These are phyloP conservation scores for Congeria kusceri DNA, from an alignment of 2,888 invertebrate species.

Conservation along the genomic window DNA sequence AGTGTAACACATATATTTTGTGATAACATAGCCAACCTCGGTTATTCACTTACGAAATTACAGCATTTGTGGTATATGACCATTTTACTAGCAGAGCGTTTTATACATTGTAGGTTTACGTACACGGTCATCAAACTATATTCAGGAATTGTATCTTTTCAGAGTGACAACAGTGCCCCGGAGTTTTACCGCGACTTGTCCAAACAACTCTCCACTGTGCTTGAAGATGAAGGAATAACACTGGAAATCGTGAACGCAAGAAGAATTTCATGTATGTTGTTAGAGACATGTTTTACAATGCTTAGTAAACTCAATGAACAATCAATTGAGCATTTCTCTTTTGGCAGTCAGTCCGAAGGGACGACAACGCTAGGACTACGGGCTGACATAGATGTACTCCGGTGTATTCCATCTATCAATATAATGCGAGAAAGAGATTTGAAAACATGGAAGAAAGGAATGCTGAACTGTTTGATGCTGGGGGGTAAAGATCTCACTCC, in stretches of 20 bases:
- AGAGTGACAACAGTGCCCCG: too few species aligned
- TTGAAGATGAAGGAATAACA: conserved; percentile 2
- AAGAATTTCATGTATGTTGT: neutral
- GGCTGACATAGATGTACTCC: neutral
- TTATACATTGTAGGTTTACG: too few species aligned
- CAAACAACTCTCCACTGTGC: neutral
- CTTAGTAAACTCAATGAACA: neutral
- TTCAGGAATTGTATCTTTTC: too few species aligned
- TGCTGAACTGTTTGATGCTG: neutral
- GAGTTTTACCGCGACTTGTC: too few species aligned
- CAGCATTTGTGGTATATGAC: too few species aligned
- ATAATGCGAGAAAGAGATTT: neutral
- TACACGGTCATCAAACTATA: too few species aligned
- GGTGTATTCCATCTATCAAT: neutral
- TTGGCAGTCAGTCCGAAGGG: conserved; percentile 5
- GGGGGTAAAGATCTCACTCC: neutral
- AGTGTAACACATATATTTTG: too few species aligned
- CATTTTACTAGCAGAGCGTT: too few species aligned
- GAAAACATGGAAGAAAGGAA: neutral
- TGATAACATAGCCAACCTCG: too few species aligned
- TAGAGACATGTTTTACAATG: neutral
- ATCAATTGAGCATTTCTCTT: neutral
- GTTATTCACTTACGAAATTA: too few species aligned
- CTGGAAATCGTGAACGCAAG: neutral
- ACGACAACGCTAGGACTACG: neutral